Evolutionary conservation across 2,113 vertebrate genomes (phyloP).

Genomic region (Burhinus bistriatus): DNA sequence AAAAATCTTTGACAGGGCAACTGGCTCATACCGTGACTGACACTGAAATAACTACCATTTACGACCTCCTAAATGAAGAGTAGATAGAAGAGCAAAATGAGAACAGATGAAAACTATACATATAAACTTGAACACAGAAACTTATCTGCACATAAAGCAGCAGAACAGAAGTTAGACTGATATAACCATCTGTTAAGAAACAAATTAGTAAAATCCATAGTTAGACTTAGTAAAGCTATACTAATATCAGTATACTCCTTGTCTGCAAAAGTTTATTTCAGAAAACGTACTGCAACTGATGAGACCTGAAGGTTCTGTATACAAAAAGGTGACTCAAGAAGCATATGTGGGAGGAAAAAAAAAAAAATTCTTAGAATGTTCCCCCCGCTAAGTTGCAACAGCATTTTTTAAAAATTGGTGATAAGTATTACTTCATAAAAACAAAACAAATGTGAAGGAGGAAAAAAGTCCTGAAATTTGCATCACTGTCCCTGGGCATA

Average conservation of each 20-base stretch:
- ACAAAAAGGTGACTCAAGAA: neutral
- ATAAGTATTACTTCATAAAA: neutral
- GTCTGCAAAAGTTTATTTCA: neutral
- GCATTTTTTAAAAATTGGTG: neutral
- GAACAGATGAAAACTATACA: neutral
- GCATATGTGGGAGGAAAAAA: neutral
- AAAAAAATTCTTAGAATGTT: neutral
- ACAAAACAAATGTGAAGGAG: neutral
- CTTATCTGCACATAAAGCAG: neutral
- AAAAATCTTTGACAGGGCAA: neutral
- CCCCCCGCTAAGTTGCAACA: neutral
- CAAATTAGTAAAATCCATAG: neutral
- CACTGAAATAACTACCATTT: neutral
- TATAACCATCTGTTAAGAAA: neutral
- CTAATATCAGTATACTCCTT: neutral
- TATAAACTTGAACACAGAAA: neutral
- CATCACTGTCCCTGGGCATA: neutral
- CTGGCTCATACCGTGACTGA: neutral
- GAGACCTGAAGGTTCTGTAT: neutral
- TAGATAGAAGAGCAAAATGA: neutral
- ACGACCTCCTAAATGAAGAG: neutral
- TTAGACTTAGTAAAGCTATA: neutral
- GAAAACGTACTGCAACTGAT: neutral
- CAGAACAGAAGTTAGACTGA: neutral
- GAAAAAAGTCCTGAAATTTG: neutral